phyloP scores from a whole-genome alignment of 2,888 invertebrate genomes.

The Scrobipalpa costella region DNA sequence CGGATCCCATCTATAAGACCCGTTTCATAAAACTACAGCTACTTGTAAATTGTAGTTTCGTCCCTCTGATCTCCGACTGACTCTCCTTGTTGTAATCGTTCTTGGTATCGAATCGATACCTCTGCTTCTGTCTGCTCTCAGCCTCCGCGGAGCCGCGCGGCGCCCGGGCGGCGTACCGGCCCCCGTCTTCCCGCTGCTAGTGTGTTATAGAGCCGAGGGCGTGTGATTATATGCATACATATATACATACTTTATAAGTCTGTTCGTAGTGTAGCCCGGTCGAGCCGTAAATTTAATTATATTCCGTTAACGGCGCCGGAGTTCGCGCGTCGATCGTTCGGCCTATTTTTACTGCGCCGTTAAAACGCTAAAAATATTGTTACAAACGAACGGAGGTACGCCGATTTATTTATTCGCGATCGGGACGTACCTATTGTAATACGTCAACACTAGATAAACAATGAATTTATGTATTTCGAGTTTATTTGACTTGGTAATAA shows the following conservation, averaged over 20 bases:
- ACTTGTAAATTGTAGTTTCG: neutral
- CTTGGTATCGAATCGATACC: conserved; percentile 6
- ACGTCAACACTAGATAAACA: conserved; percentile 26
- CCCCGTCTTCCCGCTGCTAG: neutral
- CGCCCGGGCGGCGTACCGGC: neutral
- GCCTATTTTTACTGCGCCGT: conserved; percentile 38
- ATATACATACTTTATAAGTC: conserved; percentile 32
- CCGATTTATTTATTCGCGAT: conserved; percentile 27
- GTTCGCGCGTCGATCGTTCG: conserved; percentile 34
- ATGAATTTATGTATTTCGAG: conserved; percentile 23
- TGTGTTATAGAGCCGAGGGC: conserved; percentile 25
- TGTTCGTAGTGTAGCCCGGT: conserved; percentile 36
- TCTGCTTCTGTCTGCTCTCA: conserved; percentile 6
- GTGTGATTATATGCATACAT: conserved; percentile 35
- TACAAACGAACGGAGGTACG: conserved; percentile 19
- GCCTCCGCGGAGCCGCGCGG: conserved; percentile 22
- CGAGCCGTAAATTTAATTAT: conserved; percentile 31
- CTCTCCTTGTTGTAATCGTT: conserved; percentile 9
- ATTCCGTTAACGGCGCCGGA: conserved; percentile 30
- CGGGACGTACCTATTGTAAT: conserved; percentile 27
- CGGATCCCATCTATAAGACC: neutral
- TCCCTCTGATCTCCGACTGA: conserved; percentile 4
- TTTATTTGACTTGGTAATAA: conserved; percentile 29
- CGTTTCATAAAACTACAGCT: neutral
- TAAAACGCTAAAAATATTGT: conserved; percentile 21